Evolutionary conservation across 2,113 vertebrate genomes (phyloP).

Genomic region (Etheostoma spectabile): DNA sequence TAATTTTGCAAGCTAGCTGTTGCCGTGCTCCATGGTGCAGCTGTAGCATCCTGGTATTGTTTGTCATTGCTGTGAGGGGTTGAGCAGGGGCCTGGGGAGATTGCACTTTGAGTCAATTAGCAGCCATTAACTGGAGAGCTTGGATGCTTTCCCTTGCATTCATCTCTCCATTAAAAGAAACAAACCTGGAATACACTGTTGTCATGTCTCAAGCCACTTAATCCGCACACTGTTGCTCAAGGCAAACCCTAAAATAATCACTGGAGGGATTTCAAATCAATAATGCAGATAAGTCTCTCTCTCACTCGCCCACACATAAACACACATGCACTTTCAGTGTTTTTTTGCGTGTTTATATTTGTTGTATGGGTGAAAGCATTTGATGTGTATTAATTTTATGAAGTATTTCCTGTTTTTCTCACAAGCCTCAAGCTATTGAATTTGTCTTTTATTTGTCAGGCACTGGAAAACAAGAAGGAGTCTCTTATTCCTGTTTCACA

Average conservation of each 20-base stretch:
- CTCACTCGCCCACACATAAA: conserved; percentile 41
- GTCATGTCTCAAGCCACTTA: conserved; percentile 61
- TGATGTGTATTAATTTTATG: background rate
- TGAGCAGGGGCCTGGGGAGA: conserved; percentile 40
- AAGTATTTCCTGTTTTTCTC: background rate
- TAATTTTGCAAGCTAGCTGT: conserved; percentile 33
- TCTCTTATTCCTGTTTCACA: background rate
- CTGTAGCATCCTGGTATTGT: conserved; percentile 32
- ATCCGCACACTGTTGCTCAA: conserved; percentile 50
- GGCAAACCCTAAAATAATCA: conserved; percentile 64
- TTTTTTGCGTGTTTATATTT: conserved; percentile 3
- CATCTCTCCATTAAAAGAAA: conserved; percentile 43
- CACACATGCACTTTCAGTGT: background rate
- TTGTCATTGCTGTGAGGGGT: conserved; percentile 53
- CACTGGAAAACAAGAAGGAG: background rate
- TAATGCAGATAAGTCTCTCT: conserved; percentile 47
- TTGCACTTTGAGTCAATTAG: conserved; percentile 72
- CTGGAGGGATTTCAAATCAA: conserved; percentile 64
- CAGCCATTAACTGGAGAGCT: conserved; percentile 52
- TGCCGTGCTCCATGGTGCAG: conserved; percentile 19
- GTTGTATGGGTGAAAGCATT: background rate
- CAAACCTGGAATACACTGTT: conserved; percentile 45
- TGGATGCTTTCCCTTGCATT: conserved; percentile 49
- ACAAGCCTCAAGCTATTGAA: background rate
- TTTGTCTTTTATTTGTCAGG: background rate